Evolutionary conservation across 2,113 vertebrate genomes (phyloP).

Genomic region (Megaceryle maxima): DNA sequence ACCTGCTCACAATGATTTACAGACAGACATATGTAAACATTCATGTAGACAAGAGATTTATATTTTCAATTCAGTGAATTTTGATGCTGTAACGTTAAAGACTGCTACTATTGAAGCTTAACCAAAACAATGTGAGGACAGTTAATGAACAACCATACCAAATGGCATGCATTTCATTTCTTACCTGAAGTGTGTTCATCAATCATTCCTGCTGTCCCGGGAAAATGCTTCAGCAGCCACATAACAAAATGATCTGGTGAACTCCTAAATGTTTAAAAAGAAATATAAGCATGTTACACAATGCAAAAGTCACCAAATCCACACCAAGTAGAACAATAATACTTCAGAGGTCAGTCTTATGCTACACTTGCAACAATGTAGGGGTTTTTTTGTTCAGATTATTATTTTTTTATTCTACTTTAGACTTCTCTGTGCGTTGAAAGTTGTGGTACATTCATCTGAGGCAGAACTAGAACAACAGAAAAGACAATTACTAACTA

Average conservation of each 20-base stretch:
- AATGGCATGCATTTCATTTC: not conserved
- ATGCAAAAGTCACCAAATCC: not conserved
- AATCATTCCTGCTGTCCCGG: not conserved
- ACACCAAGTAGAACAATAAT: not conserved
- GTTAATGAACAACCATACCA: constrained; percentile 5
- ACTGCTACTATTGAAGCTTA: constrained; percentile 14
- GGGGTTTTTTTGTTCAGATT: not conserved
- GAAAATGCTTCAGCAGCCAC: constrained; percentile 9
- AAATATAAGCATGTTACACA: not conserved
- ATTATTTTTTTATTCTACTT: not conserved
- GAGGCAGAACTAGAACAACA: not conserved
- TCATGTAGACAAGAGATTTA: not conserved
- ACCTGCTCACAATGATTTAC: not conserved
- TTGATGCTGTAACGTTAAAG: not conserved
- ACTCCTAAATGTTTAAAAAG: constrained; percentile 36
- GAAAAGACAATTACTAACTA: not conserved
- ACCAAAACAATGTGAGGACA: not conserved
- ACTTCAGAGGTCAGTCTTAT: not conserved
- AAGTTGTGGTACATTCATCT: not conserved
- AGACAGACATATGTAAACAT: not conserved
- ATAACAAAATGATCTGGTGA: not conserved
- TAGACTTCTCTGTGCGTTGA: not conserved
- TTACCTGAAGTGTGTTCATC: constrained; percentile 46
- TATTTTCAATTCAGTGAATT: constrained; percentile 1
- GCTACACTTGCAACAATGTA: not conserved